These are phyloP conservation scores for Apus apus DNA, from an alignment of 2,113 vertebrate species.

Conservation along the genomic window DNA sequence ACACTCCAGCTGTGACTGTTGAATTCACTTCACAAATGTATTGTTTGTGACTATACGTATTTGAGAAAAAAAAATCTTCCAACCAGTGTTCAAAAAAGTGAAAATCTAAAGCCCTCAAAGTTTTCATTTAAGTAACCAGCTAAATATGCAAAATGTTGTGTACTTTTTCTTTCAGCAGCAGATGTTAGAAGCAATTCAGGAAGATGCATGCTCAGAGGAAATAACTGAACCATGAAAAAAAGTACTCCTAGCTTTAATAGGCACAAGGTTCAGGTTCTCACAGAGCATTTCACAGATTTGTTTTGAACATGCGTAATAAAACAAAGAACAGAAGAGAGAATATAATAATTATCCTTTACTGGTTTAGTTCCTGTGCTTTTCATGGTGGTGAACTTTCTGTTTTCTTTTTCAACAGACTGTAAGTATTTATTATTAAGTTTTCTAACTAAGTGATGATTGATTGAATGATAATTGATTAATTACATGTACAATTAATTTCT, in stretches of 20 bases:
- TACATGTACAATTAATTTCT: background rate
- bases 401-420: background rate
- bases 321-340: background rate
- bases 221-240: background rate
- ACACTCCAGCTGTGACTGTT: background rate
- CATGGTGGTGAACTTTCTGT: background rate
- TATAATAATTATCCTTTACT: background rate
- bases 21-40: background rate
- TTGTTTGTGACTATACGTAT: accelerated
- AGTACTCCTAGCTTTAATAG: background rate
- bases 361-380: background rate
- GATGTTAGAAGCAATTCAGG: background rate
- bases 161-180: background rate
- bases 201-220: background rate
- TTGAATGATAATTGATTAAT: background rate
- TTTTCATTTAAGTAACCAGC: background rate
- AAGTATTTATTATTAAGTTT: background rate
- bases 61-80: background rate
- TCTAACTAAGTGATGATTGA: background rate
- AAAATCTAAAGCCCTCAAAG: background rate
- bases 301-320: background rate
- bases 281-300: background rate
- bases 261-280: background rate
- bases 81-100: background rate
- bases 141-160: background rate